phyloP scores from a whole-genome alignment of 2,888 invertebrate genomes.

The Noctuana brunneofusca region DNA sequence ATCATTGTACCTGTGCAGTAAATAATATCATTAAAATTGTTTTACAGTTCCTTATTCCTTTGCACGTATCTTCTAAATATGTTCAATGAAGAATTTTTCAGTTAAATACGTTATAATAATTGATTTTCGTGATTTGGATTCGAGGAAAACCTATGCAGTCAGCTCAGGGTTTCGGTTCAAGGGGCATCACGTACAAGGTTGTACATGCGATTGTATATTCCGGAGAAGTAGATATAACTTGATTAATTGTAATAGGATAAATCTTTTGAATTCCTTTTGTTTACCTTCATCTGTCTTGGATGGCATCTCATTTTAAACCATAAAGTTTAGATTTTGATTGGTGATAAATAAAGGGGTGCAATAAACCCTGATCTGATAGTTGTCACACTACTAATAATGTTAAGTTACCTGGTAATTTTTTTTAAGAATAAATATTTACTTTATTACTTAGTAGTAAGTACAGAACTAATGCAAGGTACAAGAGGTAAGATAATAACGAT shows the following conservation, averaged over 20 bases:
- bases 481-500: neutral
- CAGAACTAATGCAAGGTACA: neutral
- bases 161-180: slow-evolving; percentile 57
- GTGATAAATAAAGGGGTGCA: too few relatives aligned
- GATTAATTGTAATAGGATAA: slow-evolving; percentile 31
- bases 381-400: too few relatives aligned
- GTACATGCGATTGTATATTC: slow-evolving; percentile 41
- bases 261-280: slow-evolving; percentile 16
- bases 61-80: neutral
- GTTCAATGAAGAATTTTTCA: neutral
- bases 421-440: too few relatives aligned
- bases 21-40: slow-evolving; percentile 1
- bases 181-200: slow-evolving; percentile 67
- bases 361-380: neutral
- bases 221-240: slow-evolving; percentile 33
- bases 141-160: slow-evolving; percentile 48
- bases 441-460: too few relatives aligned
- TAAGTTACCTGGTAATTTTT: too few relatives aligned
- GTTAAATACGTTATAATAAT: neutral
- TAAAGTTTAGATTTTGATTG: too few relatives aligned
- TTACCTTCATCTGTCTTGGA: slow-evolving; percentile 1
- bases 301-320: neutral
- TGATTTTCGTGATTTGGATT: slow-evolving; percentile 33
- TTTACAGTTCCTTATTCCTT: slow-evolving; percentile 7
- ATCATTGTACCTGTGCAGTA: slow-evolving; percentile 1